These are phyloP conservation scores for Trissoscelio sp. DNA, from an alignment of 2,888 invertebrate species.

Conservation along the genomic window DNA sequence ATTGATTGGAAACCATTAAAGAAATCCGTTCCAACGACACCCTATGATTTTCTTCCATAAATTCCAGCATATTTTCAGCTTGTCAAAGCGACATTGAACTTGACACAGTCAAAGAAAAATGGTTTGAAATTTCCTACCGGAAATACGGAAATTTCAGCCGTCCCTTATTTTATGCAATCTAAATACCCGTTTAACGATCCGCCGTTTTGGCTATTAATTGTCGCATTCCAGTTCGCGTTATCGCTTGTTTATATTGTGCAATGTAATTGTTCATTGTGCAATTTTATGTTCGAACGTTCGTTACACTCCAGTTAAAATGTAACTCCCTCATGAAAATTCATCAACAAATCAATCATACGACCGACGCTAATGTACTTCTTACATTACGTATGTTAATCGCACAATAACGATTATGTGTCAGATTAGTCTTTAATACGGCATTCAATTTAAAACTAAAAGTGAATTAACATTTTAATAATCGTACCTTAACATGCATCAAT, in stretches of 20 bases:
- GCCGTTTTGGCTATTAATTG: not conserved
- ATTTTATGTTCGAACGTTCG: conserved; percentile 23
- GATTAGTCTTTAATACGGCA: conserved; percentile 25
- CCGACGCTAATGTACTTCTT: conserved; percentile 47
- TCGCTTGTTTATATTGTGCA: conserved; percentile 1
- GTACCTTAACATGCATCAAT: not conserved
- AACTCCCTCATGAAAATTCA: conserved; percentile 57
- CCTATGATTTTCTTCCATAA: conserved; percentile 1
- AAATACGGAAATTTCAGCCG: not conserved
- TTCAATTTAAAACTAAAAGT: conserved; percentile 32
- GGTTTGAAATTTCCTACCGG: not conserved
- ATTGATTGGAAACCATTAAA: not conserved
- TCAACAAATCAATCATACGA: conserved; percentile 49
- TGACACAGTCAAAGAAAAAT: conserved; percentile 7
- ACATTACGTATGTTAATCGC: conserved; percentile 49
- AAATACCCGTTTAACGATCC: not conserved
- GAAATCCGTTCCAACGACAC: conserved; percentile 30
- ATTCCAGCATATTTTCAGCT: conserved; percentile 11
- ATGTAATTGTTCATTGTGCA: conserved; percentile 34
- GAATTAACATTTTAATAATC: conserved; percentile 25
- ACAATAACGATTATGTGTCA: conserved; percentile 48
- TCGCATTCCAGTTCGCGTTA: not conserved
- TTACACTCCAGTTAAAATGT: conserved; percentile 39
- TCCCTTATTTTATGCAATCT: not conserved
- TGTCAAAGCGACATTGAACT: conserved; percentile 25